A percentile compares a stretch with the other conserved stretches of the same genome.
phyloP scores from a whole-genome alignment of 2,113 vertebrate species.

The Coptodon rendalli region DNA sequence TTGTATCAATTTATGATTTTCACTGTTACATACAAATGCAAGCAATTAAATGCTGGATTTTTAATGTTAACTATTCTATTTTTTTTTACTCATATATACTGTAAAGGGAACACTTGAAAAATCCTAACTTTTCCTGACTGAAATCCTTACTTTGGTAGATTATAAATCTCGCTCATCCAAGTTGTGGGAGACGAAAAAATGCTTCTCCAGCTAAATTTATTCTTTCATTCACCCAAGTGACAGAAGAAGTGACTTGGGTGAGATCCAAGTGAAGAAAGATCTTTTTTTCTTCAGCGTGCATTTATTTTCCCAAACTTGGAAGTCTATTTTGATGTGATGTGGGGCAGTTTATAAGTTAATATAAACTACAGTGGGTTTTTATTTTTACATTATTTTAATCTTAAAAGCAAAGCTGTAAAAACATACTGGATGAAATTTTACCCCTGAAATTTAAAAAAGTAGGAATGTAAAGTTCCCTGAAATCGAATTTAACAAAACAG shows the following conservation, averaged over 20 bases:
- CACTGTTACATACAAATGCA: not conserved
- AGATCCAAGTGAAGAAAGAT: not conserved
- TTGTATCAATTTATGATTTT: not conserved
- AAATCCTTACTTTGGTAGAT: not conserved
- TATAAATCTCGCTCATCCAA: not conserved
- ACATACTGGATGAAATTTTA: not conserved
- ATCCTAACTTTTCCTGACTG: not conserved
- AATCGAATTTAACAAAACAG: rapidly evolving
- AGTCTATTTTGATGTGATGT: not conserved
- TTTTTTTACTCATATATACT: not conserved
- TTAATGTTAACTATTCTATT: not conserved
- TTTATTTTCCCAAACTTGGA: not conserved
- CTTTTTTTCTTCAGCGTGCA: not conserved
- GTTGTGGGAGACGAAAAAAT: not conserved
- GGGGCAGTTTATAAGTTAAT: not conserved
- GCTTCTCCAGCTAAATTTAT: not conserved
- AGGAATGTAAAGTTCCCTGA: not conserved
- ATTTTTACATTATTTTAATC: not conserved
- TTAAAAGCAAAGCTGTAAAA: not conserved
- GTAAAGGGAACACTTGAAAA: not conserved
- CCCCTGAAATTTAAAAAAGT: not conserved
- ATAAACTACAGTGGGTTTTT: not conserved
- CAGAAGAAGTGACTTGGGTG: not conserved
- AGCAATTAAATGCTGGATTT: not conserved
- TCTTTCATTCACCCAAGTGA: not conserved